Base-by-base conservation (phyloP, 2,113 vertebrate genomes). In the Indri indri region DNA sequence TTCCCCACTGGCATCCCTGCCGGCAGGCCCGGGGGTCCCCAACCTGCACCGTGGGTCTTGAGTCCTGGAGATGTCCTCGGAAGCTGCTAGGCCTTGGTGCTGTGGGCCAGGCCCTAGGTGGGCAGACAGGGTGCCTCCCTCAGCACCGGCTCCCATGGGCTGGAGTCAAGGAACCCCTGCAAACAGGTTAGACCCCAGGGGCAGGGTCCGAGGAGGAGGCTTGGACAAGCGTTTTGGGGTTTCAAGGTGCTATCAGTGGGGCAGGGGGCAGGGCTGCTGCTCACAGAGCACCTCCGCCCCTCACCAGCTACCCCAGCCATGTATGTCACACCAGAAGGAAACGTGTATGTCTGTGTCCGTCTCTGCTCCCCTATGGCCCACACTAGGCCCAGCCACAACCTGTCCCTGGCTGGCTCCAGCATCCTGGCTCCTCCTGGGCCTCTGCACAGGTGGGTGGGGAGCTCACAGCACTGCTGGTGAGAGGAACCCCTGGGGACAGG, bases 221-320 rank as follows among this genome's bases (percentile, higher is more conserved):
- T 45, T 8, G 34, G 90, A 27, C 34, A 12, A 30, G 45, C 14
- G 42, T 90, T 95, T 66, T 8, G 76, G 96, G 88, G 95, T 86
- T 96, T 86, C 96, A 89, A 86, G 97, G 97, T 98, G 97, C 97
- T 98, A 97, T 74, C 90, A 13, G 93, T 82, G 82, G 83, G 90
- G 93, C 84, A 11, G 47, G 68, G 77, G 94, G 9, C 37, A 27
- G 84, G 63, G 91, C 63, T 14, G 57, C 84, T 83, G 76, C 37
- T 57, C 81, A 30, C 34, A 70, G 81, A 57, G 86, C 86, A 37
- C 14, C 59, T 59, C 30, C 3, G 30, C 23, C 76, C 88, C 59
- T 88, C 86, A 37, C 47, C 85, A 91, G 97, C 97, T 47, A n/a
- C 59, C 70, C 59, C 37, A 61, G 85, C 95, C 32, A 8, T 23